These are phyloP conservation scores for Progne subis DNA, from an alignment of 2,113 vertebrate genomes.

Conservation along the genomic window DNA sequence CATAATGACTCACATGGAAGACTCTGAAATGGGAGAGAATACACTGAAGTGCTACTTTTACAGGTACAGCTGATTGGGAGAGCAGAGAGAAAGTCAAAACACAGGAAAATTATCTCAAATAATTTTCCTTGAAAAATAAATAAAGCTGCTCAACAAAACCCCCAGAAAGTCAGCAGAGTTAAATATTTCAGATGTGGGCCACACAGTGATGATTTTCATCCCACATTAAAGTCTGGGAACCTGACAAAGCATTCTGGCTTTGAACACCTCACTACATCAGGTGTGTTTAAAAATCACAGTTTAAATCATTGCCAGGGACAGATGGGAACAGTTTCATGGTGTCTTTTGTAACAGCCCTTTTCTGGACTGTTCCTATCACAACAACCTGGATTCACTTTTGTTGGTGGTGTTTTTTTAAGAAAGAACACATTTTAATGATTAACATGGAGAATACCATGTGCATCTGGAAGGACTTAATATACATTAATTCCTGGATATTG, in stretches of 20 bases:
- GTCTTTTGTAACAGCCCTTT: background rate
- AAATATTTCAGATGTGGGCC: background rate
- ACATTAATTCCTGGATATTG: background rate
- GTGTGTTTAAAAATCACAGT: constrained; percentile 1
- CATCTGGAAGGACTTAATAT: background rate
- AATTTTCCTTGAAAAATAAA: background rate
- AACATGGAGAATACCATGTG: background rate
- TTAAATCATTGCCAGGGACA: background rate
- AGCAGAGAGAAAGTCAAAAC: background rate
- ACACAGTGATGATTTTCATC: background rate
- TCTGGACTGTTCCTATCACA: background rate
- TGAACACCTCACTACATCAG: background rate
- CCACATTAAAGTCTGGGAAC: background rate
- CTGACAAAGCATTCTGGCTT: background rate
- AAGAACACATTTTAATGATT: background rate
- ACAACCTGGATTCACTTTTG: background rate
- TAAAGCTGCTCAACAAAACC: background rate
- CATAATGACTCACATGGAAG: rapidly evolving
- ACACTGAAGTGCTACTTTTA: background rate
- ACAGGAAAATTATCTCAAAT: background rate
- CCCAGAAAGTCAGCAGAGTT: background rate
- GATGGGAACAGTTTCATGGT: background rate
- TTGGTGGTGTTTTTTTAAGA: background rate
- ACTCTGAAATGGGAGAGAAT: background rate
- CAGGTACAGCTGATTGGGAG: background rate